Percentiles rank a stretch among this genome's conserved stretches.
These are phyloP conservation scores for Zelleria hepariella DNA, from an alignment of 2,888 invertebrate genomes.

Conservation along the genomic window DNA sequence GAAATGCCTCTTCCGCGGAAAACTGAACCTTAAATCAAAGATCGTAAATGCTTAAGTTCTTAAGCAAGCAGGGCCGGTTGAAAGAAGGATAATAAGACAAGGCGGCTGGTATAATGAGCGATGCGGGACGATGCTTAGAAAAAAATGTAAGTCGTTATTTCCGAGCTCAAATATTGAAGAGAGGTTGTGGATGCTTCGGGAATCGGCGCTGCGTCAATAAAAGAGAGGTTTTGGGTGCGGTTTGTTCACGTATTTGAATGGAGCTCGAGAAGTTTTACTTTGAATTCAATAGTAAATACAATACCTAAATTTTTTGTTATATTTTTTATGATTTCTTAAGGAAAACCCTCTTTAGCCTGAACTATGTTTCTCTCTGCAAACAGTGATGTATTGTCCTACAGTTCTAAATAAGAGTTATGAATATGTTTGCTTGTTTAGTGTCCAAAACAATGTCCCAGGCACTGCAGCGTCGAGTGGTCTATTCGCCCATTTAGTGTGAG, in stretches of 20 bases:
- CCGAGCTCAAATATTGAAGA: constrained; percentile 30
- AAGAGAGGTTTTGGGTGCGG: not conserved
- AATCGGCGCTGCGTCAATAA: constrained; percentile 10
- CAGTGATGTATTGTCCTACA: too few species aligned
- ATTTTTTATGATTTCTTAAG: too few species aligned
- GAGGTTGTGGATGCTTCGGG: constrained; percentile 23
- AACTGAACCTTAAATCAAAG: constrained; percentile 20
- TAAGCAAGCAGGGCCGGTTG: constrained; percentile 19
- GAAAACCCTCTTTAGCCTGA: too few species aligned
- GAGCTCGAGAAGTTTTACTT: not conserved
- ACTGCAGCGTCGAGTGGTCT: too few species aligned
- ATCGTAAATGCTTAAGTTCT: constrained; percentile 25
- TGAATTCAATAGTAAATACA: not conserved
- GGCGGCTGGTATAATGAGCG: constrained; percentile 44
- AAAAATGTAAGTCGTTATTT: constrained; percentile 39
- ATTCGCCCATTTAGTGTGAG: too few species aligned
- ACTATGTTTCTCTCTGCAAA: too few species aligned
- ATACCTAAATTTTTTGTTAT: too few species aligned
- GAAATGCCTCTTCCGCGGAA: constrained; percentile 6
- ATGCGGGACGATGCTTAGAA: constrained; percentile 35
- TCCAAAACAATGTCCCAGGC: too few species aligned
- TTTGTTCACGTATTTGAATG: not conserved
- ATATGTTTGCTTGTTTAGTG: too few species aligned
- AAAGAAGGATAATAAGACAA: constrained; percentile 43
- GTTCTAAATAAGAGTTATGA: too few species aligned